Conservation (phyloP, 2,113 vertebrate species). For the Gallinago paraguaiae region DNA sequence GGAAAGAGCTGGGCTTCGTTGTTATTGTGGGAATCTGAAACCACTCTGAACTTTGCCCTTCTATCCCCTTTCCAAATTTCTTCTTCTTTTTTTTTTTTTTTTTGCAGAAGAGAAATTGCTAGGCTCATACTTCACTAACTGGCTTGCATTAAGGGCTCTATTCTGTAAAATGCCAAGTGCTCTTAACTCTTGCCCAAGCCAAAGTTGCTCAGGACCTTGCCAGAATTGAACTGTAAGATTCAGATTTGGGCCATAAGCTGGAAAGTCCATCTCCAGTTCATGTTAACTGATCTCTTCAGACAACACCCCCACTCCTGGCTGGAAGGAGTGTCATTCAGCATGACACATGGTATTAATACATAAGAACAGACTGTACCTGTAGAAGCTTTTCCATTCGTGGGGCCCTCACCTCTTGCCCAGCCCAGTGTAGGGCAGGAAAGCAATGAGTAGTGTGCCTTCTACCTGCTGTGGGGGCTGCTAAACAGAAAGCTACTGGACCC, state of each 20-base stretch:
- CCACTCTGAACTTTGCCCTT: slow-evolving; percentile 58
- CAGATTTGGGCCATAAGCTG: neutral
- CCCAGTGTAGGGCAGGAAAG: neutral
- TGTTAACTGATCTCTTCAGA: slow-evolving; percentile 32
- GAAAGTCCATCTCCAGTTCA: slow-evolving; percentile 1
- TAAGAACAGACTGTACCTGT: neutral
- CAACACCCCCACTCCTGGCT: slow-evolving; percentile 10
- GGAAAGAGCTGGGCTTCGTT: slow-evolving; percentile 49
- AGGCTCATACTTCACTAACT: slow-evolving; percentile 19
- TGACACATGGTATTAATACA: slow-evolving; percentile 25
- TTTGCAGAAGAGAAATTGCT: slow-evolving; percentile 2
- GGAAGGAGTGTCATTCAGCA: slow-evolving; percentile 17
- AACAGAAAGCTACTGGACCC: neutral
- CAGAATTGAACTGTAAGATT: neutral
- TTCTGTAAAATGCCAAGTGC: slow-evolving; percentile 15
- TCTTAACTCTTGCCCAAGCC: slow-evolving; percentile 6
- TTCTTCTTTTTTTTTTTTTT: neutral
- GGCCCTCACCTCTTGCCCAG: neutral
- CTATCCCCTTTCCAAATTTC: slow-evolving; percentile 49
- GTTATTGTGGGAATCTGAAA: slow-evolving; percentile 64
- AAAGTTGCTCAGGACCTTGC: slow-evolving; percentile 12
- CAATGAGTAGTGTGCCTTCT: neutral
- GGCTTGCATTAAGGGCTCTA: slow-evolving; percentile 36
- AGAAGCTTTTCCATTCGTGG: neutral
- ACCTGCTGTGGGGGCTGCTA: neutral